A percentile compares a stretch with the other conserved stretches of the same genome.
phyloP scores from a whole-genome alignment of 1,140 invertebrate genomes.

The Spodoptera litura region DNA sequence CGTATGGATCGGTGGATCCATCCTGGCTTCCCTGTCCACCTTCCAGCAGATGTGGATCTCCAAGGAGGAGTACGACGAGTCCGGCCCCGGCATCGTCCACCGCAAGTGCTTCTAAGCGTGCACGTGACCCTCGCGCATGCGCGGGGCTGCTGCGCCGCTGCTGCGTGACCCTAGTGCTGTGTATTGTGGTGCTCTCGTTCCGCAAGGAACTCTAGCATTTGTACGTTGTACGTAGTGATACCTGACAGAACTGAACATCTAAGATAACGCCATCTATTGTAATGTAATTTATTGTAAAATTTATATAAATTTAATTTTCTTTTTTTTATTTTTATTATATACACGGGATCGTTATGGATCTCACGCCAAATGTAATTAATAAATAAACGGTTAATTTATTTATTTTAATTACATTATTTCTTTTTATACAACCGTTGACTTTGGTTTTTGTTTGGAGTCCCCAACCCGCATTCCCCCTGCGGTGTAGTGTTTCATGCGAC shows the following conservation, averaged over 20 bases:
- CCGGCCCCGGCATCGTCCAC: constrained; percentile 96
- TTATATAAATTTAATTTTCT: constrained; percentile 86
- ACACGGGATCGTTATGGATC: constrained; percentile 85
- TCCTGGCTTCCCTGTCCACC: constrained; percentile 94
- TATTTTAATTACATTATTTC: constrained; percentile 86
- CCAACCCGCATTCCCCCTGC: constrained; percentile 28
- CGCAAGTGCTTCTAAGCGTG: constrained; percentile 96
- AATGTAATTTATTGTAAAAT: constrained; percentile 86
- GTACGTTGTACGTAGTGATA: constrained; percentile 85
- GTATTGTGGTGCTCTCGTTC: constrained; percentile 76
- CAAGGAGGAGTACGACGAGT: constrained; percentile 97
- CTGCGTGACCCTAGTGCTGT: constrained; percentile 74
- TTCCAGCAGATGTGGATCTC: constrained; percentile 98
- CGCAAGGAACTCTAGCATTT: constrained; percentile 77
- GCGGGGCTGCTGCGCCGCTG: constrained; percentile 51
- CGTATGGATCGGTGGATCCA: constrained; percentile 96
- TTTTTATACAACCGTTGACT: constrained; percentile 83
- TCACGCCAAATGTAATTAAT: constrained; percentile 86
- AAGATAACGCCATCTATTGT: constrained; percentile 83
- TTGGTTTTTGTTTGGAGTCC: constrained; percentile 75
- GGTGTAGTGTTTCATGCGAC: constrained; percentile 50
- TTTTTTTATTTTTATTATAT: constrained; percentile 85
- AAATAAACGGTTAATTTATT: constrained; percentile 86
- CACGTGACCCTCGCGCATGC: constrained; percentile 63
- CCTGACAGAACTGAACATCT: constrained; percentile 85